phyloP scores from a whole-genome alignment of 1,140 invertebrate genomes.

The Drosophila saltans region DNA sequence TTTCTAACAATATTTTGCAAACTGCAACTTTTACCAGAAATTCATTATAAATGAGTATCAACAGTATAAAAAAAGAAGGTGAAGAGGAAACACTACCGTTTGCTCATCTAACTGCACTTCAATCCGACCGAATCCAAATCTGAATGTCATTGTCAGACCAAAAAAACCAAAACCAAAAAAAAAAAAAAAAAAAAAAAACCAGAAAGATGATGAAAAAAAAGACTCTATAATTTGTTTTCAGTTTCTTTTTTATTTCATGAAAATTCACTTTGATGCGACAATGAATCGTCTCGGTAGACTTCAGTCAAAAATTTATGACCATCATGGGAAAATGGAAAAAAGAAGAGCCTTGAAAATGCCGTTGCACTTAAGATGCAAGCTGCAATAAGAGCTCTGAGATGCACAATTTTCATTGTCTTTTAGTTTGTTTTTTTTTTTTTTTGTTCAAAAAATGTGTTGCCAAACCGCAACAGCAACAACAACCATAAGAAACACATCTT shows the following conservation, averaged over 20 bases:
- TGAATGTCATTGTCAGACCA: conserved; percentile 6
- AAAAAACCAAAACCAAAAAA: not conserved
- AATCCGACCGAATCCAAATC: not conserved
- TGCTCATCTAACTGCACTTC: not conserved
- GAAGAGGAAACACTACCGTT: not conserved
- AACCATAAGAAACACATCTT: not conserved
- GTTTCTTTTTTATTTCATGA: not conserved
- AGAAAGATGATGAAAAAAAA: not conserved
- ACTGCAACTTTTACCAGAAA: too few species aligned
- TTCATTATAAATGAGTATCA: too few species aligned
- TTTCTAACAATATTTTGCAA: too few species aligned
- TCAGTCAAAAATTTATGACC: conserved; percentile 14
- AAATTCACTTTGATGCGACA: not conserved
- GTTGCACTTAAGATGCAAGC: conserved; percentile 24
- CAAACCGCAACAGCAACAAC: conserved; percentile 21
- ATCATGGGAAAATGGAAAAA: conserved; percentile 29
- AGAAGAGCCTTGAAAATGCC: conserved; percentile 31
- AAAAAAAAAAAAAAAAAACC: not conserved
- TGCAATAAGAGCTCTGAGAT: conserved; percentile 19
- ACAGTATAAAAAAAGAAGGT: not conserved
- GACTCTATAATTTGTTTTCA: not conserved
- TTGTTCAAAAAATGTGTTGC: conserved; percentile 4
- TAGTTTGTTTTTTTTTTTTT: too few species aligned
- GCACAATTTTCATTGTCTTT: conserved; percentile 41
- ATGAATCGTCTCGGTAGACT: not conserved